A percentile compares a stretch with the other conserved stretches of the same genome.
These are phyloP conservation scores for Micoletzkya japonica DNA, from an alignment of 2,888 invertebrate species.

Conservation along the genomic window DNA sequence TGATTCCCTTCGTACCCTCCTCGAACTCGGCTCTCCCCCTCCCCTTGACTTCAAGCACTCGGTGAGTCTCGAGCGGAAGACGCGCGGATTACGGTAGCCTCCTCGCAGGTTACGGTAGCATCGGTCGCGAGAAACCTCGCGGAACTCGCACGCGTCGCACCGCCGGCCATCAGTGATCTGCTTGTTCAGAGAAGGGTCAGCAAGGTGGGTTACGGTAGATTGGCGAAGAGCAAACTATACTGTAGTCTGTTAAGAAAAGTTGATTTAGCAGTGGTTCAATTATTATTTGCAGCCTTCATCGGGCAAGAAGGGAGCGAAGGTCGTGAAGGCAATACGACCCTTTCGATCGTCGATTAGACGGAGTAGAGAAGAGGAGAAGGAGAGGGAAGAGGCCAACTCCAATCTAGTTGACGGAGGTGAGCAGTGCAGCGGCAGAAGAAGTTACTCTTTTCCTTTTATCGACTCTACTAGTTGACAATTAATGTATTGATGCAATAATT, in stretches of 20 bases:
- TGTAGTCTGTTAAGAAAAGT: background rate
- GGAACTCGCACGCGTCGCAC: constrained; percentile 42
- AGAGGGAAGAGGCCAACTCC: background rate
- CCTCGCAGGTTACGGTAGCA: constrained; percentile 40
- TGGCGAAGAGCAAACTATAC: too few relatives aligned
- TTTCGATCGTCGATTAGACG: too few relatives aligned
- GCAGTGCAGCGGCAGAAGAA: too few relatives aligned
- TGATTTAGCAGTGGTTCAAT: background rate
- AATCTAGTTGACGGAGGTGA: too few relatives aligned
- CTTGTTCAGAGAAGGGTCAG: constrained; percentile 19
- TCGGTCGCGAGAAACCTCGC: constrained; percentile 46
- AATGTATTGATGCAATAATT: too few relatives aligned
- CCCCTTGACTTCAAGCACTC: constrained; percentile 15
- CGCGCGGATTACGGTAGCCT: background rate
- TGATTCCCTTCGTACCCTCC: constrained; percentile 28
- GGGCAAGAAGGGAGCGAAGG: constrained; percentile 9
- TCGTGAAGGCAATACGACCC: constrained; percentile 25
- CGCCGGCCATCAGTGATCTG: constrained; percentile 32
- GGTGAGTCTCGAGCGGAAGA: background rate
- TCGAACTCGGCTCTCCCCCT: constrained; percentile 21
- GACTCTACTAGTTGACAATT: too few relatives aligned
- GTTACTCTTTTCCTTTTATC: too few relatives aligned
- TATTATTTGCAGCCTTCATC: constrained; percentile 9
- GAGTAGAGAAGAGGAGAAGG: background rate
- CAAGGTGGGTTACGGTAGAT: constrained; percentile 17